These are phyloP conservation scores for Exocentrus adspersus DNA, from an alignment of 2,888 invertebrate species.

Conservation along the genomic window DNA sequence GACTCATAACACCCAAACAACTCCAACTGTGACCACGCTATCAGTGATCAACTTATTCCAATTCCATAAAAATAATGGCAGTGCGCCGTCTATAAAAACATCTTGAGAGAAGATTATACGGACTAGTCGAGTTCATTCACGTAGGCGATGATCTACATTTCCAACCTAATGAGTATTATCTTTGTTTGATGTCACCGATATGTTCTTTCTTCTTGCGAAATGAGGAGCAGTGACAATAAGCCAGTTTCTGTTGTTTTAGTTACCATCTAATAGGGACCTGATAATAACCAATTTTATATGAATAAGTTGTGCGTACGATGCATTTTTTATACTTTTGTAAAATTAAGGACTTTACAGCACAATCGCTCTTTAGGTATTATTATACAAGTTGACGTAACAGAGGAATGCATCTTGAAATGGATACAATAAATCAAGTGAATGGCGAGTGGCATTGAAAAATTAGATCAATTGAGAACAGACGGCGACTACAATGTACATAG, in stretches of 20 bases:
- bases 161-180: neutral
- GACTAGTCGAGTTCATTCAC: conserved; percentile 23
- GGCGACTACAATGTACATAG: conserved; percentile 3
- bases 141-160: conserved; percentile 20
- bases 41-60: conserved; percentile 61
- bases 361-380: neutral
- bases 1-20: conserved; percentile 52
- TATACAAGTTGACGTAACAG: neutral
- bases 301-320: neutral
- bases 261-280: conserved; percentile 9
- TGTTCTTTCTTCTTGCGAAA: conserved; percentile 3
- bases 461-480: conserved; percentile 12
- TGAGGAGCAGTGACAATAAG: conserved; percentile 3
- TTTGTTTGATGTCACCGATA: neutral
- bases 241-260: conserved; percentile 17
- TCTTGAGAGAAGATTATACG: neutral
- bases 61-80: conserved; percentile 46
- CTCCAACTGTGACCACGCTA: conserved; percentile 51
- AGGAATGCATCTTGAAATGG: conserved; percentile 5
- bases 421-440: conserved; percentile 1
- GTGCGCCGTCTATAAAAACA: conserved; percentile 26
- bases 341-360: neutral
- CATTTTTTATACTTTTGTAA: conserved; percentile 1
- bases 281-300: neutral
- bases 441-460: conserved; percentile 9